These are phyloP conservation scores for Aspiorhynchus laticeps DNA, from an alignment of 2,113 vertebrate genomes.

Conservation along the genomic window DNA sequence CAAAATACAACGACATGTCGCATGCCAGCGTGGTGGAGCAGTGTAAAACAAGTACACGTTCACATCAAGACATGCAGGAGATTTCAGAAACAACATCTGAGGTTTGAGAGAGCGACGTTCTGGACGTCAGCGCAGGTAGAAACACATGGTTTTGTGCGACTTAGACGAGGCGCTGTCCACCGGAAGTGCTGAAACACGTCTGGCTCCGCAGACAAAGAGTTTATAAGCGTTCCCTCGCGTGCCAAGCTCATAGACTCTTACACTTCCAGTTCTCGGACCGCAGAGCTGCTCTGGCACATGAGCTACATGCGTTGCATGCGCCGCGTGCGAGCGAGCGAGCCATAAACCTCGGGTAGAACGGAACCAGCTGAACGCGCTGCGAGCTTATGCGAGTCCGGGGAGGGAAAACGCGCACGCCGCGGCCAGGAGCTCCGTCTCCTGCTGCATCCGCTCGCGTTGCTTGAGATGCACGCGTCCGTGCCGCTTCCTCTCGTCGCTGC, in stretches of 20 bases:
- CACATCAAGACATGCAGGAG: constrained; percentile 51
- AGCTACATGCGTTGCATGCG: too few relatives aligned
- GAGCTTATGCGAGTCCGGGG: not conserved
- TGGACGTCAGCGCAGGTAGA: not conserved
- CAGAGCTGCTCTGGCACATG: constrained; percentile 1
- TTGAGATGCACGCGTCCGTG: constrained; percentile 94
- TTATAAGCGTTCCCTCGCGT: not conserved
- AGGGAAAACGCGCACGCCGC: constrained; percentile 52
- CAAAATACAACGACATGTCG: constrained; percentile 54
- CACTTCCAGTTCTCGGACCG: not conserved
- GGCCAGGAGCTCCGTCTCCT: constrained; percentile 53
- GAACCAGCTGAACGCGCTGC: not conserved
- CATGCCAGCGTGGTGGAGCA: constrained; percentile 47
- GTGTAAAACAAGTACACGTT: constrained; percentile 18
- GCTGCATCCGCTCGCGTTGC: constrained; percentile 70
- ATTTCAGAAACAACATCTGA: constrained; percentile 30
- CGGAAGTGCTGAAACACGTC: constrained; percentile 14
- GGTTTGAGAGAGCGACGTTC: not conserved
- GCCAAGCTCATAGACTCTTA: not conserved
- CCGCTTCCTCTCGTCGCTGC: constrained; percentile 90
- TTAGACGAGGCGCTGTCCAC: not conserved
- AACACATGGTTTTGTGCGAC: too few relatives aligned
- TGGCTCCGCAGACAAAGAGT: not conserved
- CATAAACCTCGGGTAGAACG: not conserved
- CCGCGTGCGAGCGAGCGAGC: not conserved